Evolutionary conservation across 2,888 invertebrate species (phyloP).

Genomic region (Heterodera filipjevi): DNA sequence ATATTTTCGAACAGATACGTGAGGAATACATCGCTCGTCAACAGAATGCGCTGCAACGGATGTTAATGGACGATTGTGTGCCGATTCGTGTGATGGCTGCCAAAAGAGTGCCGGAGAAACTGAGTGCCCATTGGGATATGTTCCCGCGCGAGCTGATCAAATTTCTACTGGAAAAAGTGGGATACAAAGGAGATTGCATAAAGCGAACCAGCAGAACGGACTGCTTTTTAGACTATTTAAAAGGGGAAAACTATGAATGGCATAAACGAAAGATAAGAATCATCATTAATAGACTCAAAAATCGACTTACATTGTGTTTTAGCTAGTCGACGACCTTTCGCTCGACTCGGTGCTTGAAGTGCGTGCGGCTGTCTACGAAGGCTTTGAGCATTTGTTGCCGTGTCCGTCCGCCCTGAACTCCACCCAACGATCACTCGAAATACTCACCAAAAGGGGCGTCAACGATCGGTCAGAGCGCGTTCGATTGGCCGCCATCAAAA

Average conservation of each 20-base stretch:
- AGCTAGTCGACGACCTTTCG: slow-evolving; percentile 36
- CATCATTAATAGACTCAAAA: too few species aligned
- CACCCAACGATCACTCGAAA: slow-evolving; percentile 31
- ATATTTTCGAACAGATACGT: slow-evolving; percentile 15
- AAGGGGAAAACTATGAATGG: not conserved
- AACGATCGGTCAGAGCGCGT: slow-evolving; percentile 34
- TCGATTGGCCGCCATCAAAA: slow-evolving; percentile 37
- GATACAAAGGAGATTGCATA: not conserved
- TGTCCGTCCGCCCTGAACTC: slow-evolving; percentile 33
- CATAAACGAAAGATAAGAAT: not conserved
- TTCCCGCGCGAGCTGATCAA: slow-evolving; percentile 36
- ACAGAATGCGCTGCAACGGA: slow-evolving; percentile 29
- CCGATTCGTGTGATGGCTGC: slow-evolving; percentile 35
- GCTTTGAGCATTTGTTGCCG: slow-evolving; percentile 30
- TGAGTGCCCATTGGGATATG: slow-evolving; percentile 31
- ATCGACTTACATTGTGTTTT: too few species aligned
- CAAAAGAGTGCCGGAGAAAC: slow-evolving; percentile 28
- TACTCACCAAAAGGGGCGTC: slow-evolving; percentile 30
- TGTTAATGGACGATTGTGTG: slow-evolving; percentile 37
- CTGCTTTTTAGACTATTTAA: not conserved
- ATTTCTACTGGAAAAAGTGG: slow-evolving; percentile 29
- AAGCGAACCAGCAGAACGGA: not conserved
- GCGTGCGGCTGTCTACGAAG: slow-evolving; percentile 37
- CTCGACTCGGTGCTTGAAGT: slow-evolving; percentile 32
- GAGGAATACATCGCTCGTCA: slow-evolving; percentile 33